Evolutionary conservation across 2,113 vertebrate species (phyloP), one percentile per base, ranked within the genome.

Genomic region (Mionectes macconnelli): DNA sequence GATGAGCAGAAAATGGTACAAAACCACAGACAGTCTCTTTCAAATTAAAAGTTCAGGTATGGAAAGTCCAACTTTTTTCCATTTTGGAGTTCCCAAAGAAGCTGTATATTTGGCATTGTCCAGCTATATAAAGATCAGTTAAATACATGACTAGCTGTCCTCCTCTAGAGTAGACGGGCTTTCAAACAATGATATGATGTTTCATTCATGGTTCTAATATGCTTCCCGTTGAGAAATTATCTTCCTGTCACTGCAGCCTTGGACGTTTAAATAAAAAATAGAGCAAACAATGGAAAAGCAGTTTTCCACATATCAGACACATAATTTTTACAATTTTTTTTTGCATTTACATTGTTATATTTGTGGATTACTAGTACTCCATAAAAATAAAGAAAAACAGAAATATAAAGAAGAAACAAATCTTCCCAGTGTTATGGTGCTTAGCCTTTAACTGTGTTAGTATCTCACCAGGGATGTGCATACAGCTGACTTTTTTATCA

Each of bases 1-100:
- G 84, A 97, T 94, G 92, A 97, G 87, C 87, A 94, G 35, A 94
- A 96, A 95, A 83, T 70, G 67, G 84, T 80, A 70, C 66, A 94
- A 96, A 93, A 80, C 49, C 81, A 93, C 52, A 70, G 87, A 67
- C 83, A 91, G 80, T 14, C 49, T 62, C 75, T 92, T 91, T 80
- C 83, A 96, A 86, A 84, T 80, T 87, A 88, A 79, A 96, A 77
- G 78, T 95, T 94, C 62, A 56, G 72, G 24, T 88, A 70, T 6
- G 4, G 56, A 88, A 73, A 15, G 39, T 69, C 52, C 83, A 89
- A 64, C 77, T 52, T 85, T 33, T 68, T 87, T 74, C 88, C 56
- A 74, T 94, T 86, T 87, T 70, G 7, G 67, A 33, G 42, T 57
- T 89, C 83, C 50, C 55, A 87, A 74, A 64, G 33, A 57, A 67